Percentiles rank a stretch among this genome's conserved stretches.
Evolutionary conservation across 2,113 vertebrate species (phyloP).

Genomic region (Xenopus laevis): DNA sequence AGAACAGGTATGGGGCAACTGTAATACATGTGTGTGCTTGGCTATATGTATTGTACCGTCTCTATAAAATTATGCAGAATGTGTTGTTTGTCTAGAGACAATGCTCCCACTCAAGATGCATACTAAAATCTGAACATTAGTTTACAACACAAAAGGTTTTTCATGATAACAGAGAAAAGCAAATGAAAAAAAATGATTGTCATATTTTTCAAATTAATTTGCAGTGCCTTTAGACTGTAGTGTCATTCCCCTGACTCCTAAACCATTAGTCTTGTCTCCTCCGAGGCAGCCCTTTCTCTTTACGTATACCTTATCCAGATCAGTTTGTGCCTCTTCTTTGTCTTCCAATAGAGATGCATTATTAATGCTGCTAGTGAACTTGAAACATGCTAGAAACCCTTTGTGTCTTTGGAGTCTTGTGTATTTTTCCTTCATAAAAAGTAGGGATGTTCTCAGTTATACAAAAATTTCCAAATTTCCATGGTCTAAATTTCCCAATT

Average conservation of each 20-base stretch:
- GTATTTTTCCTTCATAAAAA: not conserved
- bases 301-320: slow-evolving; percentile 7
- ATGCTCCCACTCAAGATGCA: not conserved
- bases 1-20: too few relatives aligned
- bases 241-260: slow-evolving; percentile 3
- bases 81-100: not conserved
- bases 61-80: not conserved
- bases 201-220: slow-evolving; percentile 13
- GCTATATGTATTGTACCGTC: too few relatives aligned
- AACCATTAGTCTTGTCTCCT: slow-evolving; percentile 1
- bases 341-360: slow-evolving; percentile 14
- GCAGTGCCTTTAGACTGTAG: slow-evolving; percentile 10
- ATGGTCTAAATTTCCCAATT: too few relatives aligned
- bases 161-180: not conserved
- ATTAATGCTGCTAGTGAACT: slow-evolving; percentile 17
- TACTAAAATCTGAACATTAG: not conserved
- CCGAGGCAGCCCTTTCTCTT: slow-evolving; percentile 2
- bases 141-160: not conserved
- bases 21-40: too few relatives aligned
- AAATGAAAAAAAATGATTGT: not conserved
- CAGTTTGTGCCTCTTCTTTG: not conserved
- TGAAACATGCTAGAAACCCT: slow-evolving; percentile 1
- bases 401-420: slow-evolving; percentile 2
- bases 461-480: too few relatives aligned
- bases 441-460: too few relatives aligned